These are phyloP conservation scores for Mareca penelope DNA, from an alignment of 2,797 vertebrate species.

Conservation along the genomic window DNA sequence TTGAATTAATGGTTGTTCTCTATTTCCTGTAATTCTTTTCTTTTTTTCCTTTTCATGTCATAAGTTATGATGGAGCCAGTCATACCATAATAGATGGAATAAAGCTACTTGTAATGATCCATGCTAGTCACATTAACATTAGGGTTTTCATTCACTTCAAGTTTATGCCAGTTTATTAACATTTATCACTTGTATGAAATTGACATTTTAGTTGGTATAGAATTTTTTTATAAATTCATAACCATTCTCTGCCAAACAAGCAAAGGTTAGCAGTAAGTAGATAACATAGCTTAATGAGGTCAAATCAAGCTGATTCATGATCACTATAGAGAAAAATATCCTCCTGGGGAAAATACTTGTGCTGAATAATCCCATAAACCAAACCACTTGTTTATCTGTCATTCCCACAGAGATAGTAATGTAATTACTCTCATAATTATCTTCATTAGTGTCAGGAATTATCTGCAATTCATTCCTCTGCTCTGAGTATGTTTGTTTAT, in stretches of 20 bases:
- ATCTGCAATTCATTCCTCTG: conserved; percentile 86
- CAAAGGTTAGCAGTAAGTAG: conserved; percentile 76
- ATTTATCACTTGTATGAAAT: conserved; percentile 58
- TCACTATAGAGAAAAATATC: conserved; percentile 76
- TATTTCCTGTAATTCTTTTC: conserved; percentile 9
- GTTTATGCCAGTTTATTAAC: conserved; percentile 63
- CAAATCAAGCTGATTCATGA: conserved; percentile 81
- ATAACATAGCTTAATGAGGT: conserved; percentile 79
- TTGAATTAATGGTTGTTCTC: conserved; percentile 14
- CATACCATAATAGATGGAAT: background rate
- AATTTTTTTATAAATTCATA: conserved; percentile 56
- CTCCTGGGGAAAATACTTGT: conserved; percentile 83
- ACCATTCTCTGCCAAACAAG: conserved; percentile 56
- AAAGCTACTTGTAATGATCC: background rate
- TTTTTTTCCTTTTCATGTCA: background rate
- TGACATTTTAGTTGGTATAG: conserved; percentile 53
- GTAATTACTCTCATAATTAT: conserved; percentile 98
- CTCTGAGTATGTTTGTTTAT: conserved; percentile 82
- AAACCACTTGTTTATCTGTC: conserved; percentile 98
- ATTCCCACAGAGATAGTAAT: conserved; percentile 99
- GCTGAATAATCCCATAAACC: conserved; percentile 87
- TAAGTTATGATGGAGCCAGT: background rate
- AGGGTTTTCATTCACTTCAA: background rate
- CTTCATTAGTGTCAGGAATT: conserved; percentile 98
- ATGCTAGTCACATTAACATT: background rate